These are phyloP conservation scores for Pristionchus arcanus DNA, from an alignment of 2,888 invertebrate genomes.

Conservation along the genomic window DNA sequence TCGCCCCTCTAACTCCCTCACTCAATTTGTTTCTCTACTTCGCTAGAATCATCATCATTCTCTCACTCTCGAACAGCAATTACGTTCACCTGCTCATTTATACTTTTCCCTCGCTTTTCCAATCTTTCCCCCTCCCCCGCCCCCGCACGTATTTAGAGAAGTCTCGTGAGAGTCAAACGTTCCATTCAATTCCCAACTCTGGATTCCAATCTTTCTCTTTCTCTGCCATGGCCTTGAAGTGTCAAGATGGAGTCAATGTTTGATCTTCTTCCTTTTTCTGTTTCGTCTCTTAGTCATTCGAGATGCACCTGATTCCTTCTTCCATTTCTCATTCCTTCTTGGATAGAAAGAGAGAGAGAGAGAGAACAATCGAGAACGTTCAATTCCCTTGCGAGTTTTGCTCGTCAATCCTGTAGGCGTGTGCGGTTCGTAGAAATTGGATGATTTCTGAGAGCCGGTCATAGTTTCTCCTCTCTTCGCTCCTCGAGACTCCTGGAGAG, in stretches of 20 bases:
- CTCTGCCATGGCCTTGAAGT: conserved; percentile 23
- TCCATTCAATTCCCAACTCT: conserved; percentile 20
- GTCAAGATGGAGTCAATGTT: conserved; percentile 37
- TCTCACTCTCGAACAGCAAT: background rate
- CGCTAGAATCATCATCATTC: background rate
- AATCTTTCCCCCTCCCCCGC: background rate
- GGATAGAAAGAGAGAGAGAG: background rate
- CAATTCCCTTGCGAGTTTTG: conserved; percentile 21
- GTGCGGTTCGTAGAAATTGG: background rate
- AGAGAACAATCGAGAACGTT: conserved; percentile 25
- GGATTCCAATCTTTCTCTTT: conserved; percentile 17
- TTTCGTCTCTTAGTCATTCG: conserved; percentile 51
- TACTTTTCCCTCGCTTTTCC: background rate
- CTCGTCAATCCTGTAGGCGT: conserved; percentile 10
- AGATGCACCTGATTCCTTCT: conserved; percentile 40
- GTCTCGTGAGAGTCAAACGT: background rate
- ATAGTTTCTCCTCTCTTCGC: background rate
- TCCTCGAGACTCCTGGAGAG: background rate
- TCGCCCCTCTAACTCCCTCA: background rate
- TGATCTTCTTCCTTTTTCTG: conserved; percentile 49
- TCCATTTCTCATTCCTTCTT: conserved; percentile 25
- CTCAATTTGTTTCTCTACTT: background rate
- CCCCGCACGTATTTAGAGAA: background rate
- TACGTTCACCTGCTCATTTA: conserved; percentile 12
- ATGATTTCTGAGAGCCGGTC: background rate